Evolutionary conservation across 1,140 invertebrate genomes (phyloP).

Genomic region (Harpegnathos saltator): DNA sequence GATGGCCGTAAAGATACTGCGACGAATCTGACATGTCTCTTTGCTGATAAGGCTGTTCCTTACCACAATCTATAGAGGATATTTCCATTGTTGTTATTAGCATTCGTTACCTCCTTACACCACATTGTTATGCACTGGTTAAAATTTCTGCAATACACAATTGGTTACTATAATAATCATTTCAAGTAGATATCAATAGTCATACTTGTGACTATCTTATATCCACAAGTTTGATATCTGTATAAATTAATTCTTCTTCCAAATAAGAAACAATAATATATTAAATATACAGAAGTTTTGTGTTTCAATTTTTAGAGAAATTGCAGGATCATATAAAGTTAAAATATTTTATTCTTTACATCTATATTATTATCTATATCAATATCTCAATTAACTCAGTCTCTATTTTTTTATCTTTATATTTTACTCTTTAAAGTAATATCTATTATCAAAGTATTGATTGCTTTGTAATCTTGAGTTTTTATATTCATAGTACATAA

Average conservation of each 20-base stretch:
- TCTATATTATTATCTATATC: too few species aligned
- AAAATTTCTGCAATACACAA: constrained; percentile 62
- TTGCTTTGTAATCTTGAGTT: background rate
- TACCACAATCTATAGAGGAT: constrained; percentile 82
- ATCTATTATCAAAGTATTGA: too few species aligned
- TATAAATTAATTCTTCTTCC: background rate
- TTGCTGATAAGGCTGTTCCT: constrained; percentile 79
- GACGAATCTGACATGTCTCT: constrained; percentile 83
- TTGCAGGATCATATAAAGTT: background rate
- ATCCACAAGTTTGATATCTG: background rate
- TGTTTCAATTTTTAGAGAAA: background rate
- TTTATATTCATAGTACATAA: background rate
- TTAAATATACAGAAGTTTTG: background rate
- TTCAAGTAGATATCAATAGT: constrained; percentile 7
- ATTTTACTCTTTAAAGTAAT: too few species aligned
- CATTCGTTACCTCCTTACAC: constrained; percentile 73
- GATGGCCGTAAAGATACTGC: constrained; percentile 80
- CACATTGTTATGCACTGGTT: constrained; percentile 66
- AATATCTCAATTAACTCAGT: too few species aligned
- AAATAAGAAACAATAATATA: background rate
- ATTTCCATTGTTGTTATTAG: constrained; percentile 83
- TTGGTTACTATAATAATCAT: constrained; percentile 1
- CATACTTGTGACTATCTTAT: background rate
- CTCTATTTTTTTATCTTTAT: too few species aligned
- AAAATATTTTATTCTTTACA: too few species aligned